These are phyloP conservation scores for Gymnocephalus cernua DNA, from an alignment of 2,113 vertebrate genomes.

Conservation along the genomic window DNA sequence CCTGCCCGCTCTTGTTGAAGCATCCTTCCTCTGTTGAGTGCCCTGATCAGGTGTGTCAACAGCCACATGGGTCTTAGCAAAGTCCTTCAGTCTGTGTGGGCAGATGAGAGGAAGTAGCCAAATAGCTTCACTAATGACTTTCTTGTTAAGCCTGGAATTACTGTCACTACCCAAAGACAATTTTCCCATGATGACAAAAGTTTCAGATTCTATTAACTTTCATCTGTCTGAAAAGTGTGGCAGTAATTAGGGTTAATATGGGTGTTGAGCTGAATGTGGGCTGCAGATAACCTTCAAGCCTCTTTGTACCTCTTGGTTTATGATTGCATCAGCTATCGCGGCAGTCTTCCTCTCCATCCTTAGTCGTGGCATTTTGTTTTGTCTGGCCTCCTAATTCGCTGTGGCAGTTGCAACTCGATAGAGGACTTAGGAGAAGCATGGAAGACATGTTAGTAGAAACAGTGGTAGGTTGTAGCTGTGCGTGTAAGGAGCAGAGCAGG, in stretches of 20 bases:
- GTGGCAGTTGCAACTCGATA: conserved; percentile 53
- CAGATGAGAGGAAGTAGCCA: conserved; percentile 72
- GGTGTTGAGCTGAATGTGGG: conserved; percentile 70
- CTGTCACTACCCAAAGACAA: conserved; percentile 70
- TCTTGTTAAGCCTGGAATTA: conserved; percentile 72
- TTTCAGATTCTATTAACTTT: conserved; percentile 76
- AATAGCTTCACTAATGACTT: conserved; percentile 72
- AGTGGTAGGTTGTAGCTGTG: conserved; percentile 42
- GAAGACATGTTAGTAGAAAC: conserved; percentile 48
- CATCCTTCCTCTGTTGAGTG: conserved; percentile 58
- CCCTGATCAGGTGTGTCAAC: conserved; percentile 68
- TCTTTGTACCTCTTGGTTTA: conserved; percentile 62
- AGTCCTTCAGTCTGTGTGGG: conserved; percentile 73
- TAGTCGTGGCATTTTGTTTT: conserved; percentile 37
- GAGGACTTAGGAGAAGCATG: conserved; percentile 36
- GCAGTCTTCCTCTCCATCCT: conserved; percentile 46
- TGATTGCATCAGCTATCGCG: conserved; percentile 67
- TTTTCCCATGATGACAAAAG: conserved; percentile 75
- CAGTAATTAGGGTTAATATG: conserved; percentile 81
- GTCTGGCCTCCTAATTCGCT: conserved; percentile 44
- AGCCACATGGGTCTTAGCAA: conserved; percentile 59
- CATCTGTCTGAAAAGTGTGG: conserved; percentile 67
- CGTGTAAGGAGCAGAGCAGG: conserved; percentile 44
- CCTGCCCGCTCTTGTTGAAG: conserved; percentile 69
- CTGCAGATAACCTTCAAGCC: conserved; percentile 75